Conservation (phyloP, 1,140 invertebrate genomes). For the Neotoxoptera formosana region DNA sequence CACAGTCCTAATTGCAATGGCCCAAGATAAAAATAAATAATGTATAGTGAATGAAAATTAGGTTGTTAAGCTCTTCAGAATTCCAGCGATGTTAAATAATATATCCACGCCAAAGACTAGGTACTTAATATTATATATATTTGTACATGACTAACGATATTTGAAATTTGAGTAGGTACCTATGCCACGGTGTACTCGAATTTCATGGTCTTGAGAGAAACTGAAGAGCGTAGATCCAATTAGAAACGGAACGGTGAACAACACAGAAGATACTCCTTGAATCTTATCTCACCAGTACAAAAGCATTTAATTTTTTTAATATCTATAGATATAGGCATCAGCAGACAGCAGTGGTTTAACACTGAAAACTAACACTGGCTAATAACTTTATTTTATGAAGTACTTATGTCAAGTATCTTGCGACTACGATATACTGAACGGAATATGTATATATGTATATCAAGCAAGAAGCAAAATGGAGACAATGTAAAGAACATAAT, state of each 20-base stretch:
- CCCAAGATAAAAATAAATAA: neutral
- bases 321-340: neutral
- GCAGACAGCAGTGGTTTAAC: neutral
- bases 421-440: neutral
- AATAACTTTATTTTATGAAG: neutral
- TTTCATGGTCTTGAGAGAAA: neutral
- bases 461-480: too few species aligned
- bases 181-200: neutral
- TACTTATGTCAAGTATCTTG: neutral
- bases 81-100: neutral
- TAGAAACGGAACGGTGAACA: neutral
- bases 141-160: neutral
- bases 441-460: neutral
- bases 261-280: neutral
- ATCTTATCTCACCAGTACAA: neutral
- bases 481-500: too few species aligned
- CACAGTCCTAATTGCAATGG: neutral
- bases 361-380: neutral
- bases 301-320: neutral
- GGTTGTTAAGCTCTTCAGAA: neutral
- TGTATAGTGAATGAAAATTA: neutral
- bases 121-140: neutral
- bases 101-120: neutral
- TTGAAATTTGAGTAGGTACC: neutral
- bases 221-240: neutral